Evolutionary conservation across 2,888 invertebrate genomes (phyloP), one percentile per base, ranked within the genome.

Genomic region (Azorinus chamasolen): DNA sequence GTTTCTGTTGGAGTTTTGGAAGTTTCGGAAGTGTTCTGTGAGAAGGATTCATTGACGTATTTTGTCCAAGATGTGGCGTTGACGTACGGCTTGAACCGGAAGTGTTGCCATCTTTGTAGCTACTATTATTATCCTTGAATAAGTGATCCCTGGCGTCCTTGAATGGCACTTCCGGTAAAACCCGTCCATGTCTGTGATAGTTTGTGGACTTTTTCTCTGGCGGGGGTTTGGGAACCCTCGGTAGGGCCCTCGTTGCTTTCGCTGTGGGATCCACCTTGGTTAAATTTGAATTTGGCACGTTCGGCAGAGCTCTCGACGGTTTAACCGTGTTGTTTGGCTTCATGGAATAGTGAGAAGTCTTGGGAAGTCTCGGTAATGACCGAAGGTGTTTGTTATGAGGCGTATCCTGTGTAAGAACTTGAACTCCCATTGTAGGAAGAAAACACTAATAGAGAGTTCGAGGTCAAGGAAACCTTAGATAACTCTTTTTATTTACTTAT

Each of bases 171-270:
- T 77, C 73, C 41, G 80, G 80, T 18, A 80, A 43, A 27, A 62
- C 58, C 14, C 76, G 51, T 18, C 54, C 74, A 39, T 66, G 65
- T 16, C 70, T 51, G n/a, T 69, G 54, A 5, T 59, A 22, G 10
- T 53, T 37, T 37, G 50, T 61, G 1, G 55, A 27, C 5, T 68
- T 48, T 45, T 80, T 80, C 46, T 69, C 77, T 16, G 73, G 61
- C 24, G 66, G 55, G 12, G 72, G 77, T 39, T 80, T 80, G 0
- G 83, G 83, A n/a, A 78, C 83, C 58, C 80, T 70, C 20, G 83
- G 83, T 22, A 83, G 61, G 58, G 83, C 80, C 54, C 83, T 51
- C 0, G 73, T 51, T 10, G 61, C 55, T 58, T 83, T 81, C n/a
- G 63, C 53, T 53, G 66, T 76, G 8, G 73, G 65, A 58, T 80